A percentile compares a stretch with the other conserved stretches of the same genome.
These are phyloP conservation scores for Zaprionus gabonicus DNA, from an alignment of 1,140 invertebrate genomes.

Conservation along the genomic window DNA sequence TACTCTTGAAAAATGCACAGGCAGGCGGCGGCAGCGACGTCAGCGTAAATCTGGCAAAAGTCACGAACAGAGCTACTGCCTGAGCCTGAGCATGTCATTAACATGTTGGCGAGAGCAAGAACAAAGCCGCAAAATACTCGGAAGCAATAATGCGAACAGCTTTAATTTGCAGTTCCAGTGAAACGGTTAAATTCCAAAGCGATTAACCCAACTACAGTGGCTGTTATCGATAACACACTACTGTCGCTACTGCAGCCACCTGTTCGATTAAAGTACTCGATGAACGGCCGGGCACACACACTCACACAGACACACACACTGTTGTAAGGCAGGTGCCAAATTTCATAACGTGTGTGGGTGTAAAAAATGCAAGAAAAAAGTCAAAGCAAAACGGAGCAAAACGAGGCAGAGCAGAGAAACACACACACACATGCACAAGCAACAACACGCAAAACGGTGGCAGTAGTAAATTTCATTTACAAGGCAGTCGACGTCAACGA, in stretches of 20 bases:
- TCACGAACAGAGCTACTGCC: constrained; percentile 63
- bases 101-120: constrained; percentile 44
- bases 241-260: constrained; percentile 47
- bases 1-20: constrained; percentile 78
- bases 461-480: constrained; percentile 82
- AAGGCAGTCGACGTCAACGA: constrained; percentile 43
- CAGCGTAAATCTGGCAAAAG: constrained; percentile 68
- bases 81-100: constrained; percentile 65
- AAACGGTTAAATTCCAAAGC: constrained; percentile 35
- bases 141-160: constrained; percentile 53
- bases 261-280: constrained; percentile 74
- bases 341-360: constrained; percentile 56
- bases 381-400: constrained; percentile 9
- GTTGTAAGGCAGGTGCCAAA: constrained; percentile 50
- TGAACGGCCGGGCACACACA: constrained; percentile 36
- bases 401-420: constrained; percentile 22
- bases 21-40: constrained; percentile 37
- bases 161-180: constrained; percentile 44
- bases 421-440: constrained; percentile 31
- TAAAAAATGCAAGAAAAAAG: constrained; percentile 32
- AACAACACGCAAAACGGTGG: constrained; percentile 68
- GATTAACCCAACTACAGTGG: constrained; percentile 21
- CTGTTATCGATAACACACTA: constrained; percentile 57
- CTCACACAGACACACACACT: constrained; percentile 15
- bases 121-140: constrained; percentile 64